phyloP scores from a whole-genome alignment of 2,888 invertebrate species.

The Dastarcus helophoroides region DNA sequence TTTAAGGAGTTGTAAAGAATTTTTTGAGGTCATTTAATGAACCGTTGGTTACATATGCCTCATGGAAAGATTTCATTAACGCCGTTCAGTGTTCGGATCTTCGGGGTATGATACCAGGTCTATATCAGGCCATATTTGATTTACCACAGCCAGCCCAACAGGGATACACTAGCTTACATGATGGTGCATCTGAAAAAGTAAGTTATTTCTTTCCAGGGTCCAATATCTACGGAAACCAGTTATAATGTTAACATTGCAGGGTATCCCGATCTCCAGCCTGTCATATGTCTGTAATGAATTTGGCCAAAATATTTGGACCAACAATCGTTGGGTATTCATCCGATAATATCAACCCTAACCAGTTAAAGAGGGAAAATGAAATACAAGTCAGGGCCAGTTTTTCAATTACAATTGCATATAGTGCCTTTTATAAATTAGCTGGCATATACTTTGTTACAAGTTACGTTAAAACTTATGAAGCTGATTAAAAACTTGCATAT shows the following conservation, averaged over 20 bases:
- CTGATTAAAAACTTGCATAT: no score
- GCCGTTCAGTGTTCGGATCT: conserved; percentile 49
- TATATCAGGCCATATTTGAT: conserved; percentile 67
- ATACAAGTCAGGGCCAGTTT: conserved; percentile 56
- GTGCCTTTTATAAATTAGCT: no score
- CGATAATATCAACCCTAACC: conserved; percentile 36
- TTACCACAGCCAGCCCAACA: conserved; percentile 86
- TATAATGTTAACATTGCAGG: no score
- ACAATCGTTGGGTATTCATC: conserved; percentile 86
- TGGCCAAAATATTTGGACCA: conserved; percentile 87
- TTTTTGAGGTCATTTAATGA: conserved; percentile 83
- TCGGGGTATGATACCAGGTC: conserved; percentile 49
- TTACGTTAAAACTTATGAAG: no score
- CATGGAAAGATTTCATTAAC: conserved; percentile 72
- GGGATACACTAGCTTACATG: conserved; percentile 89
- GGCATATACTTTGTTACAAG: no score
- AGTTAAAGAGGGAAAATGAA: conserved; percentile 63
- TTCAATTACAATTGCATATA: no score
- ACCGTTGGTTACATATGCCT: conserved; percentile 70
- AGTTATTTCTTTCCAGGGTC: no score
- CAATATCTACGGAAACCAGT: no score
- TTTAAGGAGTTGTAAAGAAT: conserved; percentile 91
- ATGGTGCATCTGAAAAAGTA: conserved; percentile 79
- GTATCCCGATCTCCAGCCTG: no score
- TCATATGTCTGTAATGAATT: conserved; percentile 83